Evolutionary conservation across 2,113 vertebrate genomes (phyloP).

Genomic region (Rousettus leschenaultii): DNA sequence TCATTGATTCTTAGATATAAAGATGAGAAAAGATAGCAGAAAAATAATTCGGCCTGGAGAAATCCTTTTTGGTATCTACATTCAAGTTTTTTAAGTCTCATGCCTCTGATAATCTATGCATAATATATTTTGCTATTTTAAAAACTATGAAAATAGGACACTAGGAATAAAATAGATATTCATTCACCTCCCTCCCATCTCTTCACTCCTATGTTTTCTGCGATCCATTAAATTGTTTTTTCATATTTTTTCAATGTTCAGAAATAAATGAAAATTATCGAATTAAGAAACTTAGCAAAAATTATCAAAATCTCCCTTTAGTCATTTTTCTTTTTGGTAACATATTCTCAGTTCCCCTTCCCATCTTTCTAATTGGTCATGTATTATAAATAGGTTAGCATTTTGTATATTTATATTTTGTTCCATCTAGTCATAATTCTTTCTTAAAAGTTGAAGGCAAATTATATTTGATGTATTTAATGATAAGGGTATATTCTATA

Average conservation of each 20-base stretch:
- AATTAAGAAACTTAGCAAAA: slow-evolving; percentile 56
- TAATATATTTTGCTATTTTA: slow-evolving; percentile 24
- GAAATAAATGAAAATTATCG: slow-evolving; percentile 27
- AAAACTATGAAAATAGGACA: slow-evolving; percentile 11
- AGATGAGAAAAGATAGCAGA: not conserved
- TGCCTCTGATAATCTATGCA: not conserved
- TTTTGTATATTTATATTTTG: slow-evolving; percentile 52
- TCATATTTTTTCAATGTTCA: not conserved
- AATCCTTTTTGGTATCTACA: not conserved
- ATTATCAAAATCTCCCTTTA: slow-evolving; percentile 72
- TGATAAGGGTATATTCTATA: not conserved
- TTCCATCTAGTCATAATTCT: slow-evolving; percentile 32
- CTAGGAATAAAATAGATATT: not conserved
- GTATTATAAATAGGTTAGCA: slow-evolving; percentile 68
- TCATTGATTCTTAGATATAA: not conserved
- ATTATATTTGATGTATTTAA: slow-evolving; percentile 24
- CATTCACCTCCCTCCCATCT: not conserved
- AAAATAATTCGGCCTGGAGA: not conserved
- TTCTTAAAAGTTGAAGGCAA: slow-evolving; percentile 41
- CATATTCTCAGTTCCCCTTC: slow-evolving; percentile 62
- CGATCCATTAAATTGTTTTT: not conserved
- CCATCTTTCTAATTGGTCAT: slow-evolving; percentile 41
- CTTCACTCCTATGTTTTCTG: not conserved
- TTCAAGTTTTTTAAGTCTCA: not conserved
- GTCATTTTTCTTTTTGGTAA: slow-evolving; percentile 58